Conservation (phyloP, 2,797 vertebrate genomes). For the Sandelia bainsii region DNA sequence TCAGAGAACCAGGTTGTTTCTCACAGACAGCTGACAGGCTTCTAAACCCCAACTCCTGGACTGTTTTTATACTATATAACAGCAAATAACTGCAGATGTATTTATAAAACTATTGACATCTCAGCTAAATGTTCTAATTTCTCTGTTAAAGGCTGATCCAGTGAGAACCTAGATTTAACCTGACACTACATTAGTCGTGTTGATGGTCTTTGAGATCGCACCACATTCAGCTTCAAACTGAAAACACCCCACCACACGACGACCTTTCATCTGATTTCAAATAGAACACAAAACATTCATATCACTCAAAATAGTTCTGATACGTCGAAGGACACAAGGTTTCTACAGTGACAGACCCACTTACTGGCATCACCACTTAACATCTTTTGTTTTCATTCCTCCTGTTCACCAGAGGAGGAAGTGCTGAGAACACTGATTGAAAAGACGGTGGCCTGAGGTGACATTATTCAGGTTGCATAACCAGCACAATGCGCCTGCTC, state of each 20-base stretch:
- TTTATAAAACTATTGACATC: too few relatives aligned
- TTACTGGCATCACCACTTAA: background rate
- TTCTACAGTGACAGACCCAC: background rate
- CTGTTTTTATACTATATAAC: background rate
- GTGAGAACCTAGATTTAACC: background rate
- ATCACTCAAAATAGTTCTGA: background rate
- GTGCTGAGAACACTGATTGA: background rate
- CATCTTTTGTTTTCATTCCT: constrained; percentile 55
- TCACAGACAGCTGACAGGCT: too few relatives aligned
- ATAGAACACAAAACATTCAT: background rate
- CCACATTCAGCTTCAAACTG: background rate
- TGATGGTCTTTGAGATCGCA: background rate
- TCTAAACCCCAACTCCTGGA: background rate
- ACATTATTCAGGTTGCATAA: constrained; percentile 41
- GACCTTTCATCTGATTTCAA: background rate
- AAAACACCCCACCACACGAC: background rate
- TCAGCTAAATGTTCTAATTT: too few relatives aligned
- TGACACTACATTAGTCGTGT: background rate
- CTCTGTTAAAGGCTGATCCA: background rate
- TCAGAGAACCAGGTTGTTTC: too few relatives aligned
- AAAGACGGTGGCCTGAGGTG: constrained; percentile 22
- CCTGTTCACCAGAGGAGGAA: constrained; percentile 37
- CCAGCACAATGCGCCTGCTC: constrained; percentile 1
- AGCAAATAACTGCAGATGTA: background rate
- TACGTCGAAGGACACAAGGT: background rate